Percentiles rank a stretch among this genome's conserved stretches.
These are phyloP conservation scores for Xestia c-nigrum DNA, from an alignment of 2,888 invertebrate species.

Conservation along the genomic window DNA sequence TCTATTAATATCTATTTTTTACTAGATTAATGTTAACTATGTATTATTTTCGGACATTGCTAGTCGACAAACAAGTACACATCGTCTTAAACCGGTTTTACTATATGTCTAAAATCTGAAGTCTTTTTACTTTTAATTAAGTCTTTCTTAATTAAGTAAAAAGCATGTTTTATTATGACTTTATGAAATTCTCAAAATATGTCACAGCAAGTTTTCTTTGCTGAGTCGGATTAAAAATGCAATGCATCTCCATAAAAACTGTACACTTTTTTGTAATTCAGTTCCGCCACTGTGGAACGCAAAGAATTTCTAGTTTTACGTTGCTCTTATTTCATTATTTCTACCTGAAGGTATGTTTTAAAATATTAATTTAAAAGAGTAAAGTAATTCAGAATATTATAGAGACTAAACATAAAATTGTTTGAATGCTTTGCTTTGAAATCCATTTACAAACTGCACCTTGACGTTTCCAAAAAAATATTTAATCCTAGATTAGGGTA, in stretches of 20 bases:
- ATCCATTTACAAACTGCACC: neutral
- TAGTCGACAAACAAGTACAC: neutral
- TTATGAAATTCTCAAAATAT: conserved; percentile 1
- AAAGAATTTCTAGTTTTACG: conserved; percentile 35
- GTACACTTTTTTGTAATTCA: conserved; percentile 45
- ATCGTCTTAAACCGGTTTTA: no score
- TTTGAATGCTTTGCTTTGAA: neutral
- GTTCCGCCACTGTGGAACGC: conserved; percentile 11
- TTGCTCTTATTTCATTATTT: conserved; percentile 12
- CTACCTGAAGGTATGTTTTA: conserved; percentile 7
- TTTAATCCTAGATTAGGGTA: neutral
- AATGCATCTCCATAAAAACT: conserved; percentile 56
- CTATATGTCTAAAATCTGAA: neutral
- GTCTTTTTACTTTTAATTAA: neutral
- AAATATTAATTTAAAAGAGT: conserved; percentile 24
- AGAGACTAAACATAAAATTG: conserved; percentile 1
- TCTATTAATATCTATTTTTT: neutral
- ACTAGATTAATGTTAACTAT: neutral
- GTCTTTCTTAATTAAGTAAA: neutral
- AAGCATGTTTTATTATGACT: neutral
- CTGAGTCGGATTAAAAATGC: conserved; percentile 46
- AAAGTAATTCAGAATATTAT: conserved; percentile 6
- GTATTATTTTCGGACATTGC: neutral
- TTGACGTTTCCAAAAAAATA: neutral
- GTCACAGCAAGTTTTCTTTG: conserved; percentile 16